Conservation (phyloP, 1,140 invertebrate species). For the Drosophila jambulina region DNA sequence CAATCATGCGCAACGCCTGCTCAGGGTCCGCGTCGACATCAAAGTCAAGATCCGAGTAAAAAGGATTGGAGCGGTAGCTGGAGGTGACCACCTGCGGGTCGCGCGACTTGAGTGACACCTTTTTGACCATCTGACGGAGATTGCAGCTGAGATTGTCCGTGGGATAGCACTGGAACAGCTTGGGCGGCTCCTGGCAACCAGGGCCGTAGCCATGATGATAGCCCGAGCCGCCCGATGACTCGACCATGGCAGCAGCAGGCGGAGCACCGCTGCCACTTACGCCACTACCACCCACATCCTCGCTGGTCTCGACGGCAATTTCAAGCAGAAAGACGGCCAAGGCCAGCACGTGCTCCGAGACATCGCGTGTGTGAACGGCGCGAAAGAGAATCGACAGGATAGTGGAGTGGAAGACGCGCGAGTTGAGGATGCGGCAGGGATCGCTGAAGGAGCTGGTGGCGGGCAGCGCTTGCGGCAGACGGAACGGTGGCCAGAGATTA, state of each 20-base stretch:
- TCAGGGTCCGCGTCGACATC: constrained; percentile 85
- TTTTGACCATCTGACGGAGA: constrained; percentile 90
- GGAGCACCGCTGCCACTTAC: not conserved
- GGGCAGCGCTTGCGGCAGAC: constrained; percentile 87
- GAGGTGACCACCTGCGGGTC: constrained; percentile 87
- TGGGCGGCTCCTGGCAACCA: constrained; percentile 84
- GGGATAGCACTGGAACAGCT: constrained; percentile 91
- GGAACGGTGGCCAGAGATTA: constrained; percentile 93
- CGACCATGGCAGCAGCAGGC: constrained; percentile 63
- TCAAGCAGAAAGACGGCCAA: constrained; percentile 94
- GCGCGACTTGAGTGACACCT: constrained; percentile 87
- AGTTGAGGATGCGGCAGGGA: constrained; percentile 89
- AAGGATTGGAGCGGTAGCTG: constrained; percentile 80
- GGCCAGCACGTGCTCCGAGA: constrained; percentile 94
- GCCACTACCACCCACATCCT: constrained; percentile 83
- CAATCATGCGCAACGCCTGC: constrained; percentile 74
- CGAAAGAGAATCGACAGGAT: constrained; percentile 94
- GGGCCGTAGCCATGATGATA: constrained; percentile 58
- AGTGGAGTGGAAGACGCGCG: constrained; percentile 94
- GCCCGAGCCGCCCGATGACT: constrained; percentile 55
- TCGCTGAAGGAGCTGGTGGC: constrained; percentile 90
- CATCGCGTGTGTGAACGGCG: constrained; percentile 90
- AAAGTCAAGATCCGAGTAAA: constrained; percentile 87
- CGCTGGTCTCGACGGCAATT: constrained; percentile 90
- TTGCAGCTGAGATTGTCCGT: constrained; percentile 92